These are phyloP conservation scores for Coreoperca whiteheadi DNA, from an alignment of 2,113 vertebrate species.

Conservation along the genomic window DNA sequence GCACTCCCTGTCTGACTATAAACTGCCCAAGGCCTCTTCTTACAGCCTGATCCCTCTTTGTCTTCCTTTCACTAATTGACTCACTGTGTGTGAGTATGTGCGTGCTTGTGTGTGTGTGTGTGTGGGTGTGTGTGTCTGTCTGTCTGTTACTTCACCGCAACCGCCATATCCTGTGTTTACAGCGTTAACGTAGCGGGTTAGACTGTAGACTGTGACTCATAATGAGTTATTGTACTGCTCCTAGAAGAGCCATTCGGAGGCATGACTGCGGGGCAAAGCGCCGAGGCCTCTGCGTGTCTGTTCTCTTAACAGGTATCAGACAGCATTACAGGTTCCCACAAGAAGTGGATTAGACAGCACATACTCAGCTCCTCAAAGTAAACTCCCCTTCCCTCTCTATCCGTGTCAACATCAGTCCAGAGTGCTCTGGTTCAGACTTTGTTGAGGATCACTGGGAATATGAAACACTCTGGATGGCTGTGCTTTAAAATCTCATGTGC, in stretches of 20 bases:
- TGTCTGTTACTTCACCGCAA: conserved; percentile 20
- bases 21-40: conserved; percentile 48
- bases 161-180: conserved; percentile 71
- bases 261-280: conserved; percentile 56
- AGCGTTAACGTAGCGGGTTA: conserved; percentile 48
- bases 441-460: conserved; percentile 44
- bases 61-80: conserved; percentile 56
- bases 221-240: conserved; percentile 65
- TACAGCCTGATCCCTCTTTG: conserved; percentile 47
- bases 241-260: conserved; percentile 37
- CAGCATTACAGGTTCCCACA: conserved; percentile 81
- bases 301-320: conserved; percentile 77
- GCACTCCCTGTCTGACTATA: conserved; percentile 20
- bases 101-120: conserved; percentile 7
- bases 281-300: conserved; percentile 65
- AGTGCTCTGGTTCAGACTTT: conserved; percentile 14
- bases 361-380: conserved; percentile 71
- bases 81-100: conserved; percentile 12
- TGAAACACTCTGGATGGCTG: conserved; percentile 25
- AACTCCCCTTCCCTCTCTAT: conserved; percentile 62
- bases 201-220: conserved; percentile 72
- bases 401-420: conserved; percentile 57
- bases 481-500: conserved; percentile 35
- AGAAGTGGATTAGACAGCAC: conserved; percentile 76
- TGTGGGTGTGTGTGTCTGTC: conserved; percentile 11